Evolutionary conservation across 2,113 vertebrate genomes (phyloP).

Genomic region (Lepus americanus): DNA sequence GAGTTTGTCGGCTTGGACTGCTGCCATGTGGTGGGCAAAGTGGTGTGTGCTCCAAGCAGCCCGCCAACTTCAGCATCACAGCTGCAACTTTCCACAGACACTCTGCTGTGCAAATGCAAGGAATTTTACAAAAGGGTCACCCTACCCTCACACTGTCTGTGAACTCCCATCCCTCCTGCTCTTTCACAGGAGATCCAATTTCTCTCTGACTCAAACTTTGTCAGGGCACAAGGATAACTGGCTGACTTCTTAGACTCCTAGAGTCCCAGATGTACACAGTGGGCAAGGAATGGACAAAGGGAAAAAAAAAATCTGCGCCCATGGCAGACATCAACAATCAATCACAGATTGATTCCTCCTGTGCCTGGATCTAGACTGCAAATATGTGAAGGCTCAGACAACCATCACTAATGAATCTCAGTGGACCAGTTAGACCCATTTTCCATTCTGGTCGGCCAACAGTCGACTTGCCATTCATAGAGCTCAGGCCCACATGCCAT

Average conservation of each 20-base stretch:
- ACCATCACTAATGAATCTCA: background rate
- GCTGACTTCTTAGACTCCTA: slow-evolving; percentile 35
- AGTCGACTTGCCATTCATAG: too few relatives aligned
- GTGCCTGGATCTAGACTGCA: background rate
- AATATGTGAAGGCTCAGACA: background rate
- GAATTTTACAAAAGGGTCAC: slow-evolving; percentile 72
- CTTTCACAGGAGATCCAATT: slow-evolving; percentile 80
- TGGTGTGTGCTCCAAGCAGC: background rate
- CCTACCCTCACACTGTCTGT: slow-evolving; percentile 75
- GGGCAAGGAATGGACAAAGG: background rate
- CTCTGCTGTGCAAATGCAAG: slow-evolving; percentile 69
- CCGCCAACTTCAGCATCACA: slow-evolving; percentile 51
- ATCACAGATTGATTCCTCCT: background rate
- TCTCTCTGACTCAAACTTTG: slow-evolving; percentile 66
- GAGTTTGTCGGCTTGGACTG: slow-evolving; percentile 60
- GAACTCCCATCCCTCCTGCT: slow-evolving; percentile 56
- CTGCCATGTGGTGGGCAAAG: slow-evolving; percentile 65
- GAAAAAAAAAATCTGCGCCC: background rate
- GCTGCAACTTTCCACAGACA: slow-evolving; percentile 66
- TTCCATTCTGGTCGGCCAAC: background rate
- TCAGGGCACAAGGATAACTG: slow-evolving; percentile 60
- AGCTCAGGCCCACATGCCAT: background rate
- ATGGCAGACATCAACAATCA: slow-evolving; percentile 70
- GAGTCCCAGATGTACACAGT: slow-evolving; percentile 2
- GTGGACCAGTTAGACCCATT: background rate